Conservation (phyloP, 2,113 vertebrate genomes). For the Thomomys bottae region DNA sequence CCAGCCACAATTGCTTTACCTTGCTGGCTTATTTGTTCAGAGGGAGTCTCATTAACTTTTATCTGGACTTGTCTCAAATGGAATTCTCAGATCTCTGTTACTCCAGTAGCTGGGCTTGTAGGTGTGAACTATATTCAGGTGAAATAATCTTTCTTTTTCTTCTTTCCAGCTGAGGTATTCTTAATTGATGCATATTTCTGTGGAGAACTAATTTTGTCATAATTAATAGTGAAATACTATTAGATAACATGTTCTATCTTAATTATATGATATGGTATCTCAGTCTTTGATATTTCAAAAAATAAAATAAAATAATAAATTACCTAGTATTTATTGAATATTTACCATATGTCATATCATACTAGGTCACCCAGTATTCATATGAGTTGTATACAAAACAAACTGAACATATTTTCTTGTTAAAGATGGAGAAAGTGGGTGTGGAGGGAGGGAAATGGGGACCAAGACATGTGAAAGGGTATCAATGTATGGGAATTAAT, state of each 20-base stretch:
- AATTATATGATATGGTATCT: background rate
- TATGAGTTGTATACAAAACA: background rate
- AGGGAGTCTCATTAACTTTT: too few relatives aligned
- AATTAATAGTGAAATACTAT: background rate
- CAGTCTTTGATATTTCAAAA: background rate
- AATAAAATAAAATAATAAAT: background rate
- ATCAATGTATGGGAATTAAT: too few relatives aligned
- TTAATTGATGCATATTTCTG: background rate
- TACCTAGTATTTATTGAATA: background rate
- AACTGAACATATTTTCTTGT: background rate
- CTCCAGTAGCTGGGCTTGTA: too few relatives aligned
- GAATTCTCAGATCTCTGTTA: too few relatives aligned
- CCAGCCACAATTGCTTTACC: too few relatives aligned
- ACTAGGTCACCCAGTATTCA: background rate
- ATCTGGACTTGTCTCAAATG: too few relatives aligned
- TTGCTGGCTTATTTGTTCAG: too few relatives aligned
- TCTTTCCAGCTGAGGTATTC: background rate
- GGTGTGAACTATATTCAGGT: too few relatives aligned
- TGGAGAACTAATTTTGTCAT: background rate
- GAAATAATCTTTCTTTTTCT: too few relatives aligned
- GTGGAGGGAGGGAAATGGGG: too few relatives aligned
- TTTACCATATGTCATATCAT: background rate
- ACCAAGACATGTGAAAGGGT: too few relatives aligned
- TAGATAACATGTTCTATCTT: background rate
- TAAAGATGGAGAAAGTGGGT: background rate